Base-by-base conservation (phyloP, 2,888 invertebrate species). In the Horisme vitalbata region DNA sequence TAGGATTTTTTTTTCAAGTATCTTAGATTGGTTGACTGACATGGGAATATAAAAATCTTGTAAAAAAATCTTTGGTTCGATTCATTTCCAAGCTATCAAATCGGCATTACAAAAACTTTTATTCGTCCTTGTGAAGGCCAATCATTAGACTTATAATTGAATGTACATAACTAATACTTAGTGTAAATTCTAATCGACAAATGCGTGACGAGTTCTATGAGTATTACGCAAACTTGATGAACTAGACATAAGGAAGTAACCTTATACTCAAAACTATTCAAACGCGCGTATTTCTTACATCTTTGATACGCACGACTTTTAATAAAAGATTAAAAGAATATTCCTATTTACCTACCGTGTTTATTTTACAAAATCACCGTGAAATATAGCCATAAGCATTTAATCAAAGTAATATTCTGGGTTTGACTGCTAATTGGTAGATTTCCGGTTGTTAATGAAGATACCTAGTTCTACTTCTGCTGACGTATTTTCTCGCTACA, bases 111-210 rank as follows among this genome's bases (percentile, higher is more conserved):
- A n/a, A n/a, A n/a, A n/a, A n/a, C n/a, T n/a, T n/a, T n/a, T n/a
- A n/a, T n/a, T n/a, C 79, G 85, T 83, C 86, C 85, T 85, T 85
- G 83, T 57, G 78, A 85, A 86, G 84, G 85, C 76, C 82, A 78
- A 71, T 66, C 68, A 65, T 72, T 72, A 75, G 46, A 45, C 44
- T 61, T 59, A 62, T 65, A 65, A 65, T 65, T 64, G 63, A 59
- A 60, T 61, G 61, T 23, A 20, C 20, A 5, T 23, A 23, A 2
- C 67, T 65, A n/a, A n/a, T 66, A 62, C 65, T 61, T 59, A 65
- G 70, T 69, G 65, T 65, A 71, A 68, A 71, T 71, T 69, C 52
- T 64, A 68, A 73, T 59, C 63, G 63, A 57, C 61, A 57, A 56
- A 71, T 68, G 78, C 78, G 80, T 81, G 76, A 75, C 68, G 75